Evolutionary conservation across 2,797 vertebrate genomes (phyloP).

Genomic region (Sebastiscus tertius): DNA sequence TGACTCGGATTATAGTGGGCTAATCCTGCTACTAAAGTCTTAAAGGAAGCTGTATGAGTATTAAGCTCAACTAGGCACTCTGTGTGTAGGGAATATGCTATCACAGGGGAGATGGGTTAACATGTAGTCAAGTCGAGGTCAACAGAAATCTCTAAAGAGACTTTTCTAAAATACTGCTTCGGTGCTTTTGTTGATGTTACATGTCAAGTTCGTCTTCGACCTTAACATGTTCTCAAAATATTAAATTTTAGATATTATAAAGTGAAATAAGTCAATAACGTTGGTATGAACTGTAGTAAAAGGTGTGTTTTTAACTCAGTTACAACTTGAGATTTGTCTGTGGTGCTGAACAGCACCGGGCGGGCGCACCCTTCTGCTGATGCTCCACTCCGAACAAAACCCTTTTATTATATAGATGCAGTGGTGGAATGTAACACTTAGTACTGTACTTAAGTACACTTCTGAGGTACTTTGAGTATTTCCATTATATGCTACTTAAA

Average conservation of each 20-base stretch:
- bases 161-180: not conserved
- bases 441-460: too few relatives aligned
- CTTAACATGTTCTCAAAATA: not conserved
- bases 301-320: not conserved
- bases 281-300: not conserved
- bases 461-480: too few relatives aligned
- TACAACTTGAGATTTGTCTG: constrained; percentile 44
- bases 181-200: not conserved
- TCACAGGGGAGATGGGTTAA: not conserved
- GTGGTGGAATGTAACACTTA: too few relatives aligned
- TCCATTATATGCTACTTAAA: too few relatives aligned
- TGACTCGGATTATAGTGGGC: not conserved
- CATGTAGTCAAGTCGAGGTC: not conserved
- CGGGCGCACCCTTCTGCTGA: constrained; percentile 28
- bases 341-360: constrained; percentile 61
- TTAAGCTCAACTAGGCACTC: not conserved
- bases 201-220: not conserved
- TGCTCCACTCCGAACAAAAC: not conserved
- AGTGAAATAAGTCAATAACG: not conserved
- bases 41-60: not conserved
- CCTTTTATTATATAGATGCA: not conserved
- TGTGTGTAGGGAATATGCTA: not conserved
- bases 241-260: not conserved
- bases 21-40: not conserved
- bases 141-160: not conserved